Conservation (phyloP, 2,113 vertebrate species). For the Atractosteus spatula region DNA sequence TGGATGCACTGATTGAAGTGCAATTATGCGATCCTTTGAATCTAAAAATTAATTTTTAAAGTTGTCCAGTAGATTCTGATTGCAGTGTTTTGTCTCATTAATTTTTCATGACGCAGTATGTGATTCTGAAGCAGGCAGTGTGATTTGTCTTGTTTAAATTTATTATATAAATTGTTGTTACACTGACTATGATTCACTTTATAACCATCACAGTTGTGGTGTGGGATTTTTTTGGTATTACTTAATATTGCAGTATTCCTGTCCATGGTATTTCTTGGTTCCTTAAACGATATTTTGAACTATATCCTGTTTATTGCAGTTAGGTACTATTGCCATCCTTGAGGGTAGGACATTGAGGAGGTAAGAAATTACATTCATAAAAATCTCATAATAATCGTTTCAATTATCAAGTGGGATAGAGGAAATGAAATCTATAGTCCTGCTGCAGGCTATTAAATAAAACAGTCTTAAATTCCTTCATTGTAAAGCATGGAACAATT, state of each 20-base stretch:
- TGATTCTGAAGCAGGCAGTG: no score
- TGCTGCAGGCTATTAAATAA: constrained; percentile 47
- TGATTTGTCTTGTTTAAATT: no score
- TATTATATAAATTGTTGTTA: no score
- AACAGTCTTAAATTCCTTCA: constrained; percentile 57
- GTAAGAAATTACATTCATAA: constrained; percentile 23
- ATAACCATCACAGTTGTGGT: background rate
- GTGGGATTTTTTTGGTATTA: background rate
- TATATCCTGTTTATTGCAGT: constrained; percentile 17
- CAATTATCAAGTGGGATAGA: constrained; percentile 58
- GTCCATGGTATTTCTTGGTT: constrained; percentile 6
- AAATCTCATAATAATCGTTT: constrained; percentile 42
- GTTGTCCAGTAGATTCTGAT: no score
- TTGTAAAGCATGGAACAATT: constrained; percentile 14
- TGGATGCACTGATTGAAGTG: no score
- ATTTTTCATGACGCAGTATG: no score
- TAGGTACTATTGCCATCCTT: constrained; percentile 30
- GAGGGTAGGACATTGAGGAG: constrained; percentile 32
- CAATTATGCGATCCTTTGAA: no score
- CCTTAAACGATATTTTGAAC: background rate
- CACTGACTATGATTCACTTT: no score
- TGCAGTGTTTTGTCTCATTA: no score
- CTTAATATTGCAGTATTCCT: constrained; percentile 11
- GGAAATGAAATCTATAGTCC: constrained; percentile 69
- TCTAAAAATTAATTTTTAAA: no score